Evolutionary conservation across 2,888 invertebrate genomes (phyloP).

Genomic region (Noctua janthina): DNA sequence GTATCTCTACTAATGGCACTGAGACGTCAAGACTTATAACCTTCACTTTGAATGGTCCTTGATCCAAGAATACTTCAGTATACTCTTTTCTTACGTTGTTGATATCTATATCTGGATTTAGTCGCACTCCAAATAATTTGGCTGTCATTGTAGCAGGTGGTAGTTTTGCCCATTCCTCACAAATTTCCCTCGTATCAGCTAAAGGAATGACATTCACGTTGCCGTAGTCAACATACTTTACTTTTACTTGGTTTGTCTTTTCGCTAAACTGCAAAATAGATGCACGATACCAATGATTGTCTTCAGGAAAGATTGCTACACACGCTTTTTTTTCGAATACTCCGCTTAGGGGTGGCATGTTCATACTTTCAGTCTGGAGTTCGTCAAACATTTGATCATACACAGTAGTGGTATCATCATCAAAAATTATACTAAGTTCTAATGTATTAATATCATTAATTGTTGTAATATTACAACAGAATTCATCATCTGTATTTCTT

Average conservation of each 20-base stretch:
- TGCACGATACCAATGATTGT: slow-evolving; percentile 94
- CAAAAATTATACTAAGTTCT: slow-evolving; percentile 80
- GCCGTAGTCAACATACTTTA: slow-evolving; percentile 94
- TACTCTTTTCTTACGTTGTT: slow-evolving; percentile 77
- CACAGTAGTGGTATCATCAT: slow-evolving; percentile 80
- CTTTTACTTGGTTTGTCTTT: slow-evolving; percentile 85
- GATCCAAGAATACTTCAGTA: slow-evolving; percentile 76
- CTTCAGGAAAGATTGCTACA: slow-evolving; percentile 91
- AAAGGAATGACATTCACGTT: slow-evolving; percentile 90
- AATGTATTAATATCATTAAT: slow-evolving; percentile 78
- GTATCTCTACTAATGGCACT: slow-evolving; percentile 79
- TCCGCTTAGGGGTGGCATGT: slow-evolving; percentile 84
- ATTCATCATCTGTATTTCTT: slow-evolving; percentile 71
- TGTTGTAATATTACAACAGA: slow-evolving; percentile 79
- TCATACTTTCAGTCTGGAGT: slow-evolving; percentile 84
- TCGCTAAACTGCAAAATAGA: slow-evolving; percentile 89
- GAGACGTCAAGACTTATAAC: slow-evolving; percentile 71
- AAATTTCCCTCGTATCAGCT: slow-evolving; percentile 86
- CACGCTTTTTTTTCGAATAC: slow-evolving; percentile 91
- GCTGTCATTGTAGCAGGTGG: slow-evolving; percentile 89
- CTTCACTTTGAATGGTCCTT: slow-evolving; percentile 80
- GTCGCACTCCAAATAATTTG: slow-evolving; percentile 80
- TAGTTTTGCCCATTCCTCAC: slow-evolving; percentile 85
- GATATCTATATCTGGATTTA: slow-evolving; percentile 78
- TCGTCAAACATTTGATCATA: slow-evolving; percentile 88